These are phyloP conservation scores for Bufo bufo DNA, from an alignment of 2,113 vertebrate species.

Conservation along the genomic window DNA sequence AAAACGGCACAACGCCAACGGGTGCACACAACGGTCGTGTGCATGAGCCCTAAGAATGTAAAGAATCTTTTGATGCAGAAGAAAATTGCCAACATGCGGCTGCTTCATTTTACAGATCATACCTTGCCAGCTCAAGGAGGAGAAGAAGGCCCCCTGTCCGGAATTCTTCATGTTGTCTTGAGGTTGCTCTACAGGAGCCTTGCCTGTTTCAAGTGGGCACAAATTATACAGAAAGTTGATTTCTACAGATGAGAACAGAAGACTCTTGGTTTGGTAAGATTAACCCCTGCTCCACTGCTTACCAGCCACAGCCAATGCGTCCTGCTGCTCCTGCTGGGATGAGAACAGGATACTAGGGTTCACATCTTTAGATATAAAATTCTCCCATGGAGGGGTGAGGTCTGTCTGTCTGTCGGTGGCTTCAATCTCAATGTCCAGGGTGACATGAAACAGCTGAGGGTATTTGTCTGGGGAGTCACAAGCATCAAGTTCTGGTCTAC, in stretches of 20 bases:
- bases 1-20: no score
- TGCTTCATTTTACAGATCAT: conserved; percentile 24
- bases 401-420: conserved; percentile 87
- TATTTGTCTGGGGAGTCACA: conserved; percentile 98
- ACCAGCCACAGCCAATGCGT: conserved; percentile 89
- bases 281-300: conserved; percentile 8
- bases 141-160: conserved; percentile 79
- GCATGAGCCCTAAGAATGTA: no score
- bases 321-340: conserved; percentile 93
- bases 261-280: background rate
- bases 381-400: conserved; percentile 95
- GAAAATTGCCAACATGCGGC: background rate
- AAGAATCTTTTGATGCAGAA: background rate
- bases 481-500: conserved; percentile 93
- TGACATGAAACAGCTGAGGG: conserved; percentile 93
- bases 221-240: conserved; percentile 43
- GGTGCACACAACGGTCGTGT: no score
- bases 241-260: background rate
- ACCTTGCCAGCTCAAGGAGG: conserved; percentile 84
- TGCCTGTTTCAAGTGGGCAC: conserved; percentile 70
- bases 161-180: conserved; percentile 74
- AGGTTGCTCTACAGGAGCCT: conserved; percentile 67
- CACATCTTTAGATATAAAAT: conserved; percentile 92
- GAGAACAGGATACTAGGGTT: conserved; percentile 92
- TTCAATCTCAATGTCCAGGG: conserved; percentile 92